phyloP scores from a whole-genome alignment of 2,888 invertebrate genomes.

The Eilema depressum region DNA sequence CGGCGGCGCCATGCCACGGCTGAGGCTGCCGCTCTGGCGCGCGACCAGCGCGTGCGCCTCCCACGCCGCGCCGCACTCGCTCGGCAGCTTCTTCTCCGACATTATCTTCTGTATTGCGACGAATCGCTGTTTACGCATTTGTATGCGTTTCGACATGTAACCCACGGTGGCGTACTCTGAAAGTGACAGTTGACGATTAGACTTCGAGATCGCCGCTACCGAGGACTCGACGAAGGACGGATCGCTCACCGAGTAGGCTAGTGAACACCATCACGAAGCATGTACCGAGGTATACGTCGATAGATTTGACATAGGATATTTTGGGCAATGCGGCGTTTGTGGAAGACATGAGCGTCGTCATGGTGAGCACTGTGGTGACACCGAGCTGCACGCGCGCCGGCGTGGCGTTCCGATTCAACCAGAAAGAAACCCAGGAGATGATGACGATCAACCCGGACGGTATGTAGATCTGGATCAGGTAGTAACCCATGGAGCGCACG shows the following conservation, averaged over 20 bases:
- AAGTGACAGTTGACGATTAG: slow-evolving; percentile 39
- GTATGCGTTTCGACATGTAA: slow-evolving; percentile 97
- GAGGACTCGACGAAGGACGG: not conserved
- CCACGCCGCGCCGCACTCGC: slow-evolving; percentile 90
- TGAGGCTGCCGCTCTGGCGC: slow-evolving; percentile 90
- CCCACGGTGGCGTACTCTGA: slow-evolving; percentile 98
- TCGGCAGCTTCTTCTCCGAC: slow-evolving; percentile 94
- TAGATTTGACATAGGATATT: slow-evolving; percentile 98
- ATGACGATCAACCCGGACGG: slow-evolving; percentile 98
- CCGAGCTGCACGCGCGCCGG: slow-evolving; percentile 96
- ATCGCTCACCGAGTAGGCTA: slow-evolving; percentile 92
- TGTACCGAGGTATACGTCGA: slow-evolving; percentile 97
- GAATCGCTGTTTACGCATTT: slow-evolving; percentile 96
- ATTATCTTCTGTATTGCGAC: slow-evolving; percentile 95
- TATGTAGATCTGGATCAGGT: slow-evolving; percentile 98
- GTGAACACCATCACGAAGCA: slow-evolving; percentile 99
- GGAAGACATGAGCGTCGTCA: slow-evolving; percentile 98
- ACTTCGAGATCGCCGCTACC: not conserved
- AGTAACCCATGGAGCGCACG: slow-evolving; percentile 98
- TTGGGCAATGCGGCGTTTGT: slow-evolving; percentile 98
- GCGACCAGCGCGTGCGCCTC: slow-evolving; percentile 87
- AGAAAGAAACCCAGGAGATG: slow-evolving; percentile 98
- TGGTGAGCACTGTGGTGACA: slow-evolving; percentile 97
- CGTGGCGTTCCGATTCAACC: slow-evolving; percentile 97
- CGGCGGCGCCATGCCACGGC: slow-evolving; percentile 72